Percentiles rank a stretch among this genome's conserved stretches.
These are phyloP conservation scores for Rhabdomys dilectus DNA, from an alignment of 2,113 vertebrate genomes.

Conservation along the genomic window DNA sequence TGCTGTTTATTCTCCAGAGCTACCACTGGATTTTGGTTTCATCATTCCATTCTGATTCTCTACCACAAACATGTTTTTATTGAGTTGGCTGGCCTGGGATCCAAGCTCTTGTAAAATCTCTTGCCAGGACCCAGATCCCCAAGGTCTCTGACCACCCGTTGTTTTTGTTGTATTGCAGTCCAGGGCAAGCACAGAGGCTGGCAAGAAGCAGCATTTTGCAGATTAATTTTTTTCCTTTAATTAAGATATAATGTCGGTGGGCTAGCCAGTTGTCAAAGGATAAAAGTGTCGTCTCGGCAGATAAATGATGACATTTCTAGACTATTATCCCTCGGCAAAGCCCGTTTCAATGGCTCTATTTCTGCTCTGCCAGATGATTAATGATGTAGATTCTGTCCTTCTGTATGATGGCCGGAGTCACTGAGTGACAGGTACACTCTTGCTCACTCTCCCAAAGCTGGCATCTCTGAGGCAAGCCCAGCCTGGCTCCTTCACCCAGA, in stretches of 20 bases:
- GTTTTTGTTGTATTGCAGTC: neutral
- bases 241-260: slow-evolving; percentile 81
- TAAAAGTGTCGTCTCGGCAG: slow-evolving; percentile 80
- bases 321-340: slow-evolving; percentile 60
- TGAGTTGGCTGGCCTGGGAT: neutral
- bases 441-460: neutral
- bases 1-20: neutral
- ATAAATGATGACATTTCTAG: slow-evolving; percentile 84
- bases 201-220: slow-evolving; percentile 70
- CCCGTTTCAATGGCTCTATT: slow-evolving; percentile 80
- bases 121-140: slow-evolving; percentile 1
- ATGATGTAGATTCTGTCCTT: slow-evolving; percentile 83
- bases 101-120: neutral
- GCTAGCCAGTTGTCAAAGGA: slow-evolving; percentile 77
- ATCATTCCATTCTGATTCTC: neutral
- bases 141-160: slow-evolving; percentile 16
- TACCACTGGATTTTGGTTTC: neutral
- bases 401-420: slow-evolving; percentile 65
- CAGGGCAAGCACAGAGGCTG: slow-evolving; percentile 43
- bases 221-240: slow-evolving; percentile 83
- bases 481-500: slow-evolving; percentile 23
- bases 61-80: neutral
- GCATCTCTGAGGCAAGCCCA: slow-evolving; percentile 28
- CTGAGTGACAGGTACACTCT: slow-evolving; percentile 69
- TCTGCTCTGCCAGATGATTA: slow-evolving; percentile 81